Base-by-base conservation (phyloP, 2,888 invertebrate species). In the Lithophane leautieri region DNA sequence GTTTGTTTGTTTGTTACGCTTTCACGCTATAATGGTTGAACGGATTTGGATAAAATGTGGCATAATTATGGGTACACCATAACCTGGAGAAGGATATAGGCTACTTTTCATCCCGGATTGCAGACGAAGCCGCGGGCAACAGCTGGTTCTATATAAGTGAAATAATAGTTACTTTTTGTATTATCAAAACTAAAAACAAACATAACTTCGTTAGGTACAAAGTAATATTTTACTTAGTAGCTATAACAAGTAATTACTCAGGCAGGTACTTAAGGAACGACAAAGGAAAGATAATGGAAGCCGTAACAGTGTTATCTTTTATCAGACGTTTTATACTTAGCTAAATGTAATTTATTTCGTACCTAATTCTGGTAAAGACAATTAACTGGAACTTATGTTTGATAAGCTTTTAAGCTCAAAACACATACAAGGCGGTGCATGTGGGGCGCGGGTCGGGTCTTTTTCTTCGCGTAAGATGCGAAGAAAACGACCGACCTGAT, bases 231-330 rank as follows among this genome's bases (percentile, higher is more conserved):
- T 78, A 85, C 70, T 73, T 65, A 71, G 78, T 68, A 78, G 73
- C 63, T 78, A 78, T 65, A 68, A 68, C 63, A 67, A 75, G 86
- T 86, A 78, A 83, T 83, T 83, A 83, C 74, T 73, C 25, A 65
- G 70, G 82, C 25, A 65, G 70, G 82, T 79, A 72, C 79, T 70
- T 74, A 75, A 68, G 60, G 28, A 50, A 70, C 79, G 79, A 83
- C 83, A 86, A 83, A 86, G 75, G 72, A 28, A 70, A 83, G 79
- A 68, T 86, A 83, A 86, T 83, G 83, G 83, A 79, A 56, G 79
- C 79, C 62, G 78, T 82, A 85, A 83, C 83, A 47, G 67, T 75
- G 70, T 83, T 86, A 83, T 83, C 86, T 85, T 79, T 83, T 83
- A 85, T 86, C 83, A 79, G 79, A 70, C 71, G 70, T 70, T 75